phyloP scores from a whole-genome alignment of 2,113 vertebrate species.

The Pycnonotus jocosus region DNA sequence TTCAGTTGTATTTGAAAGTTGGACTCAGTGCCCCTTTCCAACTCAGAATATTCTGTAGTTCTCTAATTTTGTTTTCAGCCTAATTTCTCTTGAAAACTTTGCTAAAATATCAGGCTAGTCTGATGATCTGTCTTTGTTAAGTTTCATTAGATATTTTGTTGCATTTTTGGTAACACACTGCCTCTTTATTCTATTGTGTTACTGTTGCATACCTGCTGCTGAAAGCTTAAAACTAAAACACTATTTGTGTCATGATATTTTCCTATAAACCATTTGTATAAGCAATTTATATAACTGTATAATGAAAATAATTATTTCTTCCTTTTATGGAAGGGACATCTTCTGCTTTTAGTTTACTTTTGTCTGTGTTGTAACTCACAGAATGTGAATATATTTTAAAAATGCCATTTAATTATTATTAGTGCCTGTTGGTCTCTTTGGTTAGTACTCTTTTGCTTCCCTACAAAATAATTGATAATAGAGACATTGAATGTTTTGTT shows the following conservation, averaged over 20 bases:
- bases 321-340: neutral
- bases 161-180: fast-evolving
- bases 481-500: neutral
- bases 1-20: neutral
- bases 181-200: neutral
- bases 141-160: neutral
- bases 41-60: neutral
- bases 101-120: neutral
- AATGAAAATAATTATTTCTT: neutral
- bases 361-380: neutral
- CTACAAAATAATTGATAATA: neutral
- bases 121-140: neutral
- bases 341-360: neutral
- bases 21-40: neutral
- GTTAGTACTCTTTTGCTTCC: neutral
- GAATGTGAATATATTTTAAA: neutral
- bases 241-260: neutral
- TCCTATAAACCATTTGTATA: neutral
- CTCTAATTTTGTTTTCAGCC: neutral
- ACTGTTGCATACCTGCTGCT: neutral
- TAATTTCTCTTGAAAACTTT: neutral
- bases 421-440: neutral
- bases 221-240: neutral
- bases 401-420: neutral
- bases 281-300: neutral